A percentile compares a stretch with the other conserved stretches of the same genome.
These are phyloP conservation scores for Microctenopoma steveboyesi DNA, from an alignment of 2,797 vertebrate genomes.

Conservation along the genomic window DNA sequence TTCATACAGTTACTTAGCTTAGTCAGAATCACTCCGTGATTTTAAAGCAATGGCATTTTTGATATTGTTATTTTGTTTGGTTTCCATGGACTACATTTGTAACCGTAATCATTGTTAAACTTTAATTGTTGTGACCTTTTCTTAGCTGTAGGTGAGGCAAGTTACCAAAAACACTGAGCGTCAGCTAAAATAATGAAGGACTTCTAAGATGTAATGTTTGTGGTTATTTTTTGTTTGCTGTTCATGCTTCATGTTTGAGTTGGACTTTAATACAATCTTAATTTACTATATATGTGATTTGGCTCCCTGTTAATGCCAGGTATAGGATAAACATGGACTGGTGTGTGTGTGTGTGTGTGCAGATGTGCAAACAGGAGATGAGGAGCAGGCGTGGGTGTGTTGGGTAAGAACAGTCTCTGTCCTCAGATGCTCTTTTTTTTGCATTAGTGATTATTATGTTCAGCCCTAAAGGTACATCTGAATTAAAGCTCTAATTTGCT, in stretches of 20 bases:
- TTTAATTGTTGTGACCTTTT: constrained; percentile 30
- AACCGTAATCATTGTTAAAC: constrained; percentile 40
- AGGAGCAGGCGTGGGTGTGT: constrained; percentile 45
- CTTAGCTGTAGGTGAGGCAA: constrained; percentile 20
- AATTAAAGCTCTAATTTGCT: constrained; percentile 38
- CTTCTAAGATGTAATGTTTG: constrained; percentile 20
- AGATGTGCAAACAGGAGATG: constrained; percentile 34
- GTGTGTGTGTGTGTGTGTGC: neutral
- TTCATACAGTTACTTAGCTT: constrained; percentile 11
- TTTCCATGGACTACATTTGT: constrained; percentile 57
- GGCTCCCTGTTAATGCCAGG: constrained; percentile 26
- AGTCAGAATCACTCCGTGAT: constrained; percentile 13
- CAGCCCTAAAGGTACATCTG: constrained; percentile 52
- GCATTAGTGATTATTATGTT: constrained; percentile 53
- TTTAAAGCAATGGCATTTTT: neutral
- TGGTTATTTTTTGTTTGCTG: constrained; percentile 17
- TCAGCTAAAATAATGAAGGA: constrained; percentile 27
- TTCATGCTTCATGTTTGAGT: constrained; percentile 9
- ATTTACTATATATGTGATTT: constrained; percentile 24
- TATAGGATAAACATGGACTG: constrained; percentile 22
- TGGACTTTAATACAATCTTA: constrained; percentile 3
- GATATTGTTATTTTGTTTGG: constrained; percentile 49
- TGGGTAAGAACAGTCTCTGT: constrained; percentile 43
- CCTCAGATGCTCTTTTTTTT: constrained; percentile 58
- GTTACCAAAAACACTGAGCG: neutral